Conservation (phyloP, 1,140 invertebrate species). For the Zeugodacus cucurbitae region DNA sequence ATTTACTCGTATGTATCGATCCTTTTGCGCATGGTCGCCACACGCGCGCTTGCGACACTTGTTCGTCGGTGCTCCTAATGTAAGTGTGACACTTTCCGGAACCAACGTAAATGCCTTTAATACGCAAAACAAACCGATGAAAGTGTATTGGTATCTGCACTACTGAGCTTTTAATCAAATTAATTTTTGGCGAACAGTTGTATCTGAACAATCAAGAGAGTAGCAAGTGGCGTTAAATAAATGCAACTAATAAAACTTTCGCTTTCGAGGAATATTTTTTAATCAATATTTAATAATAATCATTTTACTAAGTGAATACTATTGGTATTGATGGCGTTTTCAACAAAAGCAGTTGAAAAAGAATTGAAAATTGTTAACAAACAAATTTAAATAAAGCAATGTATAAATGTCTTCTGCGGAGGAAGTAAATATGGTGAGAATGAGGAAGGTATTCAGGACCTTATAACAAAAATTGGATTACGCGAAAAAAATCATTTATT, state of each 20-base stretch:
- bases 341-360: not conserved
- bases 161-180: not conserved
- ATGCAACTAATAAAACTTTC: not conserved
- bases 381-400: not conserved
- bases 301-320: not conserved
- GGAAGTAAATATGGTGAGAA: not conserved
- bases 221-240: not conserved
- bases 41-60: not conserved
- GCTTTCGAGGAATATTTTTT: not conserved
- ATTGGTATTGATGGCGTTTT: not conserved
- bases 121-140: not conserved
- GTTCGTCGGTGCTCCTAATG: not conserved
- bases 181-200: constrained; percentile 10
- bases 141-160: not conserved
- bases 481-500: not conserved
- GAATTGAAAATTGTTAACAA: not conserved
- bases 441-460: not conserved
- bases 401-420: not conserved
- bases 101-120: not conserved
- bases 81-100: constrained; percentile 17
- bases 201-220: not conserved
- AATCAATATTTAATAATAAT: not conserved
- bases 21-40: not conserved
- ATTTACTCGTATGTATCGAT: not conserved
- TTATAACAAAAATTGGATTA: not conserved